Base-by-base conservation (phyloP, 2,888 invertebrate genomes). In the Molorchus minor region DNA sequence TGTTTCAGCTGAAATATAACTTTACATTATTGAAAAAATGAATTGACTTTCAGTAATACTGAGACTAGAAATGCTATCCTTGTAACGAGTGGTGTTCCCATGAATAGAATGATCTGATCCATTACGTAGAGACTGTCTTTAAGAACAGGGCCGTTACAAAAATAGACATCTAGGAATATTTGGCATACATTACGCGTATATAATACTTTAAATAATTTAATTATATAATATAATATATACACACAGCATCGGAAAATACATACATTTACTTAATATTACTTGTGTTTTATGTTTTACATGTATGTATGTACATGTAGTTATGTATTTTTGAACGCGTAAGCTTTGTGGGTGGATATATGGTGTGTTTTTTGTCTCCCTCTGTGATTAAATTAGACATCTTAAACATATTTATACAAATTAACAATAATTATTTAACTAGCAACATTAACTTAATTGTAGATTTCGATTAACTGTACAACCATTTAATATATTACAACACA, bases 321-420 rank as follows among this genome's bases (percentile, higher is more conserved):
- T 80, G 80, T 80, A 77, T 80, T 81, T 81, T 81, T 81, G 81
- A 81, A 81, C 80, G 81, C 81, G 81, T 80, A 80, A 80, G 80
- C 78, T 73, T 75, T 74, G 75, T 75, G 69, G 71, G 63, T 71
- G 70, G 66, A 64, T 70, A 59, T 65, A 59, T 65, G 63, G 60
- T 67, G 69, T 70, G 52, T 64, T 68, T 69, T 71, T 73, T 72
- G 74, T 76, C 75, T 77, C 75, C 70, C 76, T 73, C 73, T 74
- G 73, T 74, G 73, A 67, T 53, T 41, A 58, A 65, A 68, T 61
- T 56, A 55, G 60, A 59, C 58, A 40, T 63, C 53, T 55, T 58
- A 65, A 61, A 57, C 56, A 49, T 68, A 58, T 67, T 61, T 61
- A 69, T 62, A 66, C 51, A 46, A 49, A 58, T 53, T 46, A 65